Percentiles rank a stretch among this genome's conserved stretches.
phyloP scores from a whole-genome alignment of 2,888 invertebrate species.

The Drosophila melanosoma region DNA sequence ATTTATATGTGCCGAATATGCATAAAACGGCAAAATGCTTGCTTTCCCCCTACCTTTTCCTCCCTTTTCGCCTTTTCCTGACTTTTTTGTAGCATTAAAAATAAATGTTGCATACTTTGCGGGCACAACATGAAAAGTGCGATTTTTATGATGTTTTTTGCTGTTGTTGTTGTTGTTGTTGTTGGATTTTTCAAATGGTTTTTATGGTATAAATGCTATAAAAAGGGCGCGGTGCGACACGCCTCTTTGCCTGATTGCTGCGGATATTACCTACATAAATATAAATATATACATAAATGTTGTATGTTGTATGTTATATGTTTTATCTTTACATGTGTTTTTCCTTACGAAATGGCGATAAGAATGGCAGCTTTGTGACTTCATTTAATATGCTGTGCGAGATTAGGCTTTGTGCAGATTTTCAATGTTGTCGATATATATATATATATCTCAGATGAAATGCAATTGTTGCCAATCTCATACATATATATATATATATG shows the following conservation, averaged over 20 bases:
- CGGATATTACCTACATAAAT: slow-evolving; percentile 54
- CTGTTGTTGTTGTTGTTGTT: background rate
- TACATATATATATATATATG: too few species aligned
- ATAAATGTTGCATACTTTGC: slow-evolving; percentile 75
- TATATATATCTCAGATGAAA: background rate
- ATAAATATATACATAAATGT: slow-evolving; percentile 38
- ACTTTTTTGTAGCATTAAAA: slow-evolving; percentile 59
- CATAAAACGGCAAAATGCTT: slow-evolving; percentile 41
- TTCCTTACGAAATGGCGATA: slow-evolving; percentile 23
- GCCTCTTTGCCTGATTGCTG: slow-evolving; percentile 62
- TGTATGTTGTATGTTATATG: slow-evolving; percentile 1
- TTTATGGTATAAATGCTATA: slow-evolving; percentile 47
- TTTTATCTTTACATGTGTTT: slow-evolving; percentile 36
- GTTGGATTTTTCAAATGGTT: slow-evolving; percentile 21
- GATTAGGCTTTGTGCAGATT: slow-evolving; percentile 10
- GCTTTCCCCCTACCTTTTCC: background rate
- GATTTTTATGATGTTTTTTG: slow-evolving; percentile 23
- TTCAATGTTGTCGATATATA: background rate
- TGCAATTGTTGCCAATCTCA: background rate
- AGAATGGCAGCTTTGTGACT: slow-evolving; percentile 46
- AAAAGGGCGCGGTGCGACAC: slow-evolving; percentile 20
- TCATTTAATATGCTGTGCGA: slow-evolving; percentile 24
- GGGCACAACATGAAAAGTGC: slow-evolving; percentile 55
- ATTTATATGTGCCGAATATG: slow-evolving; percentile 61
- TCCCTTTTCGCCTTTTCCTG: slow-evolving; percentile 1